Percentiles rank a stretch among this genome's conserved stretches.
These are phyloP conservation scores for Corythoichthys intestinalis DNA, from an alignment of 2,113 vertebrate species.

Conservation along the genomic window DNA sequence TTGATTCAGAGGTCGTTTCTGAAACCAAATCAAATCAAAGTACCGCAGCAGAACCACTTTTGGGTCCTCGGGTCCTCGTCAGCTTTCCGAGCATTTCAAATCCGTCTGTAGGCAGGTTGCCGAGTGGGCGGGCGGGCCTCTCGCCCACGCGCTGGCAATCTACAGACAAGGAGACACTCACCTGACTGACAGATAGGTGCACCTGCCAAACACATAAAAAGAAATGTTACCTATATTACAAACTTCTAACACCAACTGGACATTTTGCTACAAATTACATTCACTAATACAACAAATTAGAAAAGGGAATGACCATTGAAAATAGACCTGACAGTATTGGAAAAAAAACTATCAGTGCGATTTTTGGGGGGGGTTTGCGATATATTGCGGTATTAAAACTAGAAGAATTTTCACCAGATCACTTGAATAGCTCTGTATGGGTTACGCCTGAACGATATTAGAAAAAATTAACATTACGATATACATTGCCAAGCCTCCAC, in stretches of 20 bases:
- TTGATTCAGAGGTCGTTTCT: neutral
- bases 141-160: constrained; percentile 85
- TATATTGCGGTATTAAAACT: no score
- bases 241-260: neutral
- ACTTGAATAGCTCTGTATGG: no score
- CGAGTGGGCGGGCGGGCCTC: constrained; percentile 69
- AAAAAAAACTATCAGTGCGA: no score
- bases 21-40: neutral
- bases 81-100: constrained; percentile 88
- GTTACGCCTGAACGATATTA: no score
- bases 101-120: constrained; percentile 74
- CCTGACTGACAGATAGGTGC: constrained; percentile 81
- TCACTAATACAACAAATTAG: no score
- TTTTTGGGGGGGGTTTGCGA: no score
- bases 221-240: neutral
- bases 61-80: constrained; percentile 78
- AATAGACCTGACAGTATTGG: no score
- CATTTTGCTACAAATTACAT: neutral
- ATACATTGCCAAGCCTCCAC: no score
- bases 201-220: constrained; percentile 70
- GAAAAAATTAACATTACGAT: no score
- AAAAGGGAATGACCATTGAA: no score
- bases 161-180: constrained; percentile 79
- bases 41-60: constrained; percentile 83
- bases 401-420: no score